Evolutionary conservation across 2,113 vertebrate species (phyloP).

Genomic region (Pelusios castaneus): DNA sequence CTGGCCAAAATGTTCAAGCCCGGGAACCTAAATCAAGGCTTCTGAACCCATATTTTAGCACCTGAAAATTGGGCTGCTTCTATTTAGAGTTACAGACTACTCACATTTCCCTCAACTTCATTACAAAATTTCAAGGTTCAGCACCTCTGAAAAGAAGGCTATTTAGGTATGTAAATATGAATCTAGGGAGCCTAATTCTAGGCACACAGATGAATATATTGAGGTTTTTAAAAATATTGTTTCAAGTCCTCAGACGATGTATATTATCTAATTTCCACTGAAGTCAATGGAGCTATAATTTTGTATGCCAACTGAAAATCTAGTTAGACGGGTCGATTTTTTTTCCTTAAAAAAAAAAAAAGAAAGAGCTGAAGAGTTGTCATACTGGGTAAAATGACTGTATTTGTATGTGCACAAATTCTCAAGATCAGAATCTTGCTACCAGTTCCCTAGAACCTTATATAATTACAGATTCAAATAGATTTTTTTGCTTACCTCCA

Average conservation of each 20-base stretch:
- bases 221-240: neutral
- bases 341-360: neutral
- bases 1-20: neutral
- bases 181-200: neutral
- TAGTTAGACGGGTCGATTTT: neutral
- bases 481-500: slow-evolving; percentile 35
- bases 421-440: neutral
- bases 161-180: neutral
- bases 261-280: neutral
- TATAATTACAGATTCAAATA: slow-evolving; percentile 34
- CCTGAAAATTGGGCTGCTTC: neutral
- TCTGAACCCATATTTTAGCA: neutral
- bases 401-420: accelerated
- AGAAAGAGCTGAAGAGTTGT: slow-evolving; percentile 31
- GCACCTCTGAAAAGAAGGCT: accelerated
- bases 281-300: neutral
- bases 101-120: neutral
- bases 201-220: neutral
- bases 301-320: neutral
- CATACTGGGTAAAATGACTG: slow-evolving; percentile 22
- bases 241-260: neutral
- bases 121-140: neutral
- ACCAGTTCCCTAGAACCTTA: slow-evolving; percentile 39
- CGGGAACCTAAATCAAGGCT: neutral
- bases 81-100: neutral